A percentile compares a stretch with the other conserved stretches of the same genome.
These are phyloP conservation scores for Cataglyphis rosenhaueri DNA, from an alignment of 2,888 invertebrate species.

Conservation along the genomic window DNA sequence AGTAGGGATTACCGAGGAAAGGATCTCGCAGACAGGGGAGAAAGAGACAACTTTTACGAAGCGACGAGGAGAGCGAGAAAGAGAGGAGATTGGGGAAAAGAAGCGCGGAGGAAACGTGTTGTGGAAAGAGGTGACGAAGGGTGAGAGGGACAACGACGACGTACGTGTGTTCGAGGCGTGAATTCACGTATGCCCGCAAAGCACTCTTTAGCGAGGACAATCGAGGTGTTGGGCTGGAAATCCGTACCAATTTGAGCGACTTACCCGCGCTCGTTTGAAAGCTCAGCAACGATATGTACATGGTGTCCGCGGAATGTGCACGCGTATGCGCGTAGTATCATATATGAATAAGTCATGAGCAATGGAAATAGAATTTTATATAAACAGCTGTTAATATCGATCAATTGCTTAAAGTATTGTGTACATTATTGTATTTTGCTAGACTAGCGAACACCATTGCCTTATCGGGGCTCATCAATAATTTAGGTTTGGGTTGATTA, in stretches of 20 bases:
- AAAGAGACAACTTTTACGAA: constrained; percentile 30
- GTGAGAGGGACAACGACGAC: constrained; percentile 28
- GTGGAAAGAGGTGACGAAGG: constrained; percentile 37
- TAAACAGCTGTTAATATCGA: not conserved
- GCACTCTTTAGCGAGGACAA: constrained; percentile 84
- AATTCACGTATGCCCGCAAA: constrained; percentile 83
- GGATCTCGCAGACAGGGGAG: constrained; percentile 25
- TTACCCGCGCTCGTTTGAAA: constrained; percentile 81
- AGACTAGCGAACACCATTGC: no score
- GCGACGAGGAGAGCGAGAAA: constrained; percentile 48
- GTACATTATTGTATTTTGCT: no score
- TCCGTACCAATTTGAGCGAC: constrained; percentile 85
- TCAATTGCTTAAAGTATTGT: not conserved
- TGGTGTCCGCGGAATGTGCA: not conserved
- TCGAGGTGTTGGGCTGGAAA: constrained; percentile 86
- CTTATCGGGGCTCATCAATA: no score
- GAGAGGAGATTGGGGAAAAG: constrained; percentile 50
- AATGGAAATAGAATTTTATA: not conserved
- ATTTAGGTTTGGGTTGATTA: no score
- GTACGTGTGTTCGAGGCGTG: constrained; percentile 79
- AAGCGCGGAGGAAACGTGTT: constrained; percentile 60
- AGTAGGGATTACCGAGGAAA: constrained; percentile 33
- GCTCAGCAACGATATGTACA: constrained; percentile 53
- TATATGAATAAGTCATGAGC: not conserved
- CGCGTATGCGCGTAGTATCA: not conserved